phyloP scores from a whole-genome alignment of 1,140 invertebrate species.

The Drosophila teissieri region DNA sequence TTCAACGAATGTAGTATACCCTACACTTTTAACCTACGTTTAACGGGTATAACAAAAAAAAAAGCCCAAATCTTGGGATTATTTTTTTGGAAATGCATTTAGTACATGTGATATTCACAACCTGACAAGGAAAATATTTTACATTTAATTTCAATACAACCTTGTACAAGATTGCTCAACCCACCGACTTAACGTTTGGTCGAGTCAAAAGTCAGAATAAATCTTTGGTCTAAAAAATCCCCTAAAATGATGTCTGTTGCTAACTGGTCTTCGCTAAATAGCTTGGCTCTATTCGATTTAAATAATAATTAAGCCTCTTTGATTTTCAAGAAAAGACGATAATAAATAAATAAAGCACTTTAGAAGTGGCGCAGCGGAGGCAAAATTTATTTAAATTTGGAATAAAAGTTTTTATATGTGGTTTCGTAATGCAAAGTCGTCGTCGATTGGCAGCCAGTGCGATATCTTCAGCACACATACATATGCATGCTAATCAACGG shows the following conservation, averaged over 20 bases:
- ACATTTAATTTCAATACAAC: background rate
- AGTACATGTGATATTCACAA: too few relatives aligned
- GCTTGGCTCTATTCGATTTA: constrained; percentile 22
- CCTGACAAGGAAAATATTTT: too few relatives aligned
- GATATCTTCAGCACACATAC: constrained; percentile 67
- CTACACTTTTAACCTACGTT: too few relatives aligned
- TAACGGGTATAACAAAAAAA: too few relatives aligned
- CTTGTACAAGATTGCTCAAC: background rate
- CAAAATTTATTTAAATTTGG: constrained; percentile 53
- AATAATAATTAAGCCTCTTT: constrained; percentile 44
- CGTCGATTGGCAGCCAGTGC: background rate
- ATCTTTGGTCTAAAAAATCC: background rate
- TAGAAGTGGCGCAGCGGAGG: constrained; percentile 10
- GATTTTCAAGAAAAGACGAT: constrained; percentile 19
- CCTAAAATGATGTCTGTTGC: constrained; percentile 16
- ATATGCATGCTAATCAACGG: constrained; percentile 72
- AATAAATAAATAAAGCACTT: constrained; percentile 41
- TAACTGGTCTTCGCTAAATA: constrained; percentile 26
- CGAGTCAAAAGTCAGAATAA: background rate
- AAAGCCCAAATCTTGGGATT: too few relatives aligned
- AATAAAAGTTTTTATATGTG: constrained; percentile 57
- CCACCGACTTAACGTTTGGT: background rate
- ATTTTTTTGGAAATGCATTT: too few relatives aligned
- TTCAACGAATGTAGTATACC: too few relatives aligned
- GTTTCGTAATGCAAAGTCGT: constrained; percentile 61